Evolutionary conservation across 1,140 invertebrate genomes (phyloP).

Genomic region (Bombus picipes): DNA sequence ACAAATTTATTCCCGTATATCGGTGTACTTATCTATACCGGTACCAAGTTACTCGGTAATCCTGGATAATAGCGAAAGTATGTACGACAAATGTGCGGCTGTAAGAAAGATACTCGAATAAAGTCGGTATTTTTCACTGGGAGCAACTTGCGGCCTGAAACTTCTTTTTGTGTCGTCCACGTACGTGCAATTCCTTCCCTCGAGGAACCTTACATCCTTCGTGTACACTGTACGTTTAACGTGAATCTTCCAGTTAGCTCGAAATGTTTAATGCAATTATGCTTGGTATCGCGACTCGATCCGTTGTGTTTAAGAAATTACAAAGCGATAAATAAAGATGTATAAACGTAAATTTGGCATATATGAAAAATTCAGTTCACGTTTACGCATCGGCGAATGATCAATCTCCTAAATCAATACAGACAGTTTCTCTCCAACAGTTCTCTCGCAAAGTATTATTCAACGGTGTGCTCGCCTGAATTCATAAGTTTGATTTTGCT

Average conservation of each 20-base stretch:
- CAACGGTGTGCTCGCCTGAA: neutral
- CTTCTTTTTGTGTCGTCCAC: neutral
- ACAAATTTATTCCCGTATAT: constrained; percentile 63
- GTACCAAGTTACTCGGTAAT: constrained; percentile 53
- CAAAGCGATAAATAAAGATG: no score
- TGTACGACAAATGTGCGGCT: constrained; percentile 46
- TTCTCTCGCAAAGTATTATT: neutral
- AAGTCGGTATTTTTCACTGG: constrained; percentile 31
- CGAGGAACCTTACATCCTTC: neutral
- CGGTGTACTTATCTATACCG: constrained; percentile 55
- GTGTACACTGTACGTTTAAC: neutral
- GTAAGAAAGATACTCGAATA: constrained; percentile 55
- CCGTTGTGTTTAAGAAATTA: neutral
- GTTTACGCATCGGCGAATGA: no score
- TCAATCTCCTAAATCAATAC: no score
- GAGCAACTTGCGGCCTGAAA: constrained; percentile 9
- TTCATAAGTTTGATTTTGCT: constrained; percentile 1
- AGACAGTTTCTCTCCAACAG: neutral
- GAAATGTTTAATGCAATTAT: constrained; percentile 25
- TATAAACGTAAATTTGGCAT: neutral
- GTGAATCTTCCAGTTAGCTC: neutral
- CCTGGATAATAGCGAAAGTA: constrained; percentile 60
- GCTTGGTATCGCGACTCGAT: neutral
- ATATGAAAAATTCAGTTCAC: neutral
- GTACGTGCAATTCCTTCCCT: neutral